phyloP scores from a whole-genome alignment of 2,113 vertebrate species.

The Semnopithecus entellus region DNA sequence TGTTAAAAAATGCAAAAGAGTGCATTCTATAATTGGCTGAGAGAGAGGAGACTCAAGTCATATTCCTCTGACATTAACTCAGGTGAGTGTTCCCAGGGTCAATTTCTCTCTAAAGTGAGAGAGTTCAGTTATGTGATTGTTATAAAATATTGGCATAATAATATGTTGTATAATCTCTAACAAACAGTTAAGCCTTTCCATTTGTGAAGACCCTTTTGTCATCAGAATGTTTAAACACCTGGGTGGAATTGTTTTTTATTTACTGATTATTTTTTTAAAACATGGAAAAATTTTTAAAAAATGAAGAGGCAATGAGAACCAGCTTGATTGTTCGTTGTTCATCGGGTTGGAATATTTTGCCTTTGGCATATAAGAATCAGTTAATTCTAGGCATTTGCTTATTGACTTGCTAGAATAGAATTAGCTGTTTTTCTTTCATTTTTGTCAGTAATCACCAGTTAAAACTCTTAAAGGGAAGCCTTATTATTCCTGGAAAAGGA shows the following conservation, averaged over 20 bases:
- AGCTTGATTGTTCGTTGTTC: conserved; percentile 42
- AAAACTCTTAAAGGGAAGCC: conserved; percentile 25
- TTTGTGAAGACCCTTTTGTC: background rate
- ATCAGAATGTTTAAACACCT: conserved; percentile 24
- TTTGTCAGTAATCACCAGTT: conserved; percentile 54
- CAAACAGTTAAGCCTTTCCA: conserved; percentile 29
- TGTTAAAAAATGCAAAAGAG: background rate
- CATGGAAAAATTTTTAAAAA: background rate
- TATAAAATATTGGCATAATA: background rate
- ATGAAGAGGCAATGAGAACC: background rate
- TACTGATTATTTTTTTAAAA: background rate
- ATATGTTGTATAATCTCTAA: background rate
- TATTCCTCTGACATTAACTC: background rate
- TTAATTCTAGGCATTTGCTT: conserved; percentile 58
- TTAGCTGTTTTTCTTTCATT: conserved; percentile 42
- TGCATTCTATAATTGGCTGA: background rate
- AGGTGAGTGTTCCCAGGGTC: background rate
- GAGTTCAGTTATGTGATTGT: background rate
- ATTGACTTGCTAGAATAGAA: conserved; percentile 45
- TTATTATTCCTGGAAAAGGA: conserved; percentile 26
- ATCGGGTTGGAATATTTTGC: conserved; percentile 61
- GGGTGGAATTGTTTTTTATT: background rate
- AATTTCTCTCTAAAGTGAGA: conserved; percentile 23
- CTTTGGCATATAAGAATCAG: conserved; percentile 50
- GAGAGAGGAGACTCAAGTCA: background rate